These are phyloP conservation scores for Clarias batrachus DNA, from an alignment of 2,113 vertebrate genomes.

Conservation along the genomic window DNA sequence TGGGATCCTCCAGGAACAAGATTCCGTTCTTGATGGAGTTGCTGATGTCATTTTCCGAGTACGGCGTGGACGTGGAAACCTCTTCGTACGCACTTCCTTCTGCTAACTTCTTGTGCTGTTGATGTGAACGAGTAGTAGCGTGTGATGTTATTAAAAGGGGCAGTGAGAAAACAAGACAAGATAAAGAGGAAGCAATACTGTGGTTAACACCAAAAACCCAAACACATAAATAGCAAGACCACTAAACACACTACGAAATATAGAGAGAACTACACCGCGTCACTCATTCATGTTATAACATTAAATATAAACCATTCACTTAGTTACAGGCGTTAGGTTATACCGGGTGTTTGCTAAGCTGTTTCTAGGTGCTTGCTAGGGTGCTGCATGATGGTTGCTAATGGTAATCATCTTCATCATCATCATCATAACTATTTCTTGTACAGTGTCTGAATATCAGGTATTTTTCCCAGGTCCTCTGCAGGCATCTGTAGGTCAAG, in stretches of 20 bases:
- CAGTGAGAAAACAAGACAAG: background rate
- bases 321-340: background rate
- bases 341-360: background rate
- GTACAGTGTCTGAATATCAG: too few relatives aligned
- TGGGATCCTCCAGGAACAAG: conserved; percentile 94
- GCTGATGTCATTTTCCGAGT: conserved; percentile 97
- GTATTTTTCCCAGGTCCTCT: background rate
- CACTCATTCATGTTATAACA: background rate
- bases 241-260: background rate
- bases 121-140: background rate
- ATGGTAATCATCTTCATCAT: background rate
- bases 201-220: background rate
- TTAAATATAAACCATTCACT: background rate
- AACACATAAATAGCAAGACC: background rate
- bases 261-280: background rate
- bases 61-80: conserved; percentile 86
- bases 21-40: conserved; percentile 99
- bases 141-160: background rate
- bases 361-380: background rate
- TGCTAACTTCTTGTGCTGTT: conserved; percentile 96
- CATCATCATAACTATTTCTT: too few relatives aligned
- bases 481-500: background rate
- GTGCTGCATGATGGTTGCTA: background rate
- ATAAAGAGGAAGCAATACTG: background rate
- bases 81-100: conserved; percentile 97